Base-by-base conservation (phyloP, 2,888 invertebrate genomes). In the Vesta saturnalis region DNA sequence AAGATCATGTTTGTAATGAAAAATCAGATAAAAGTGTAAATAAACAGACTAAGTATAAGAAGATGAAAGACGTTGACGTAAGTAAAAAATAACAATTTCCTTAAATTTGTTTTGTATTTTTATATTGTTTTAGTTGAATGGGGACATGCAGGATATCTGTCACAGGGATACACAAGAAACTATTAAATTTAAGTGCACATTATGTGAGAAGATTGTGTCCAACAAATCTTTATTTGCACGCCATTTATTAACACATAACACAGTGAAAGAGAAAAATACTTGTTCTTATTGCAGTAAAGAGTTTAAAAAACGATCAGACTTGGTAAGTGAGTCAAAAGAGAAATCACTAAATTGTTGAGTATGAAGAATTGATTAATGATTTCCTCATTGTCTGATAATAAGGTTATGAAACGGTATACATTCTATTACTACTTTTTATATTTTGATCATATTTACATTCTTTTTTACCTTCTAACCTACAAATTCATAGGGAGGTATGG, bases 271-370 rank as follows among this genome's bases (percentile, higher is more conserved):
- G 12, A 57, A 64, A 8, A 84, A 89, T 82, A 73, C 85, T 79
- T 85, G 90, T 82, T 83, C 82, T 64, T 86, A 81, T 74, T 92
- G 92, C 79, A 82, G 85, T 12, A 91, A 91, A 79, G 86, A 86
- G 66, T 92, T 92, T 78, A 88, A 89, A 73, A 91, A 91, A 77
- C 89, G 89, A 0, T 90, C 89, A 60, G 91, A 92, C 83, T 83
- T 91, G 54, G 83, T 83, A 73, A 77, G 74, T 68, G 18, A 30
- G 23, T 15, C 23, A 15, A 39, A 14, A 15, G 12, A 12, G 2
- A 1, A 12, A 58, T 16, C 5, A 15, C 22, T n/a, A n/a, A n/a
- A n/a, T n/a, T n/a, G n/a, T n/a, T n/a, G n/a, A n/a, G n/a, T n/a
- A n/a, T n/a, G n/a, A n/a, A n/a, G n/a, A n/a, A n/a, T n/a, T n/a